Evolutionary conservation across 1,140 invertebrate genomes (phyloP).

Genomic region (Ganaspis sp.): DNA sequence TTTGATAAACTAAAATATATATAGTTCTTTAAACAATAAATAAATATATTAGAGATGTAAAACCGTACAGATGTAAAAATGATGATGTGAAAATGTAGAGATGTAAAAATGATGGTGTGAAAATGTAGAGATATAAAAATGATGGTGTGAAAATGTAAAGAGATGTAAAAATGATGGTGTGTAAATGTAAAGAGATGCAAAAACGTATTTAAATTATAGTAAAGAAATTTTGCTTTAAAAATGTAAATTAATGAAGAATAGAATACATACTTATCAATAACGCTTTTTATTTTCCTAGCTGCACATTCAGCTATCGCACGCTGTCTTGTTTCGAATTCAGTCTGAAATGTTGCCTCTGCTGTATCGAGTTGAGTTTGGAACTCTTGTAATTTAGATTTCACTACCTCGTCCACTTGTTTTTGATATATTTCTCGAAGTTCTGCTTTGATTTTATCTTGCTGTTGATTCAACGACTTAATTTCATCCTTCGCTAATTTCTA

Average conservation of each 20-base stretch:
- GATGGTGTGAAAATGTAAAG: too few species aligned
- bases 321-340: constrained; percentile 82
- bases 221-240: background rate
- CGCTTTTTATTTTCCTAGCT: constrained; percentile 82
- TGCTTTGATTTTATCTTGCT: constrained; percentile 81
- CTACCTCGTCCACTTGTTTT: constrained; percentile 86
- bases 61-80: too few species aligned
- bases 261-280: constrained; percentile 83
- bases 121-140: too few species aligned
- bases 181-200: too few species aligned
- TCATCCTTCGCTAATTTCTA: constrained; percentile 79
- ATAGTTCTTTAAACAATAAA: too few species aligned
- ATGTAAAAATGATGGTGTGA: too few species aligned
- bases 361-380: constrained; percentile 85
- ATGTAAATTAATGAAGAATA: constrained; percentile 12
- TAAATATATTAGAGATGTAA: too few species aligned
- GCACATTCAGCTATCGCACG: constrained; percentile 81
- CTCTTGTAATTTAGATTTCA: constrained; percentile 85
- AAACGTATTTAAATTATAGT: too few species aligned
- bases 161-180: too few species aligned
- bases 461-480: constrained; percentile 74
- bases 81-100: too few species aligned
- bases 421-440: constrained; percentile 86
- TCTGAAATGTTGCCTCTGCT: constrained; percentile 80
- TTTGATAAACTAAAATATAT: too few species aligned